Evolutionary conservation across 2,888 invertebrate species (phyloP), one percentile per base, ranked within the genome.

Genomic region (Latheticus oryzae): DNA sequence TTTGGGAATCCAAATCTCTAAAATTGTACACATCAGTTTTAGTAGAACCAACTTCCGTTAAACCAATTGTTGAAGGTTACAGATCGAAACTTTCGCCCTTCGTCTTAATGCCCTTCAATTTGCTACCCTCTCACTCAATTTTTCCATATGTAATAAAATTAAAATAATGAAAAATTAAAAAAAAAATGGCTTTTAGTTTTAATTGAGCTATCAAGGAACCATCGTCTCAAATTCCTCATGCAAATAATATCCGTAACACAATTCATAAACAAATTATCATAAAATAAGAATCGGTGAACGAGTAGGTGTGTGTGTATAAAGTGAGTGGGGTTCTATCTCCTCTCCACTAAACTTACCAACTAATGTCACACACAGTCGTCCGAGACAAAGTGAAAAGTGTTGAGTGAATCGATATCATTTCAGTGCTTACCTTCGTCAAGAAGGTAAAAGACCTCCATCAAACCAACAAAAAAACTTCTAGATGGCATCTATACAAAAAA

Each of bases 291-390:
- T 30, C 57, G 45, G 51, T 42, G 37, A 42, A 43, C 21, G 38
- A 45, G 58, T 53, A 19, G 40, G 52, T 58, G 40, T 51, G 28
- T 16, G 16, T 55, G 38, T 28, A 40, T 35, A 17, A 23, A 53
- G 52, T 55, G 55, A 58, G 58, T 58, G 58, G 58, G 58, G 58
- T 53, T 37, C 35, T 35, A 38, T 53, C 23, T 32, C 58, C 48
- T 53, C 40, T 58, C 53, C 53, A 53, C 28, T 28, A 40, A 48
- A 48, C 53, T 33, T 37, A 45, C 37, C 58, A 33, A 48, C 26
- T 53, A 58, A 53, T 58, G 58, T 58, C 52, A 42, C 45, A 47
- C 43, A 43, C 58, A 58, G 53, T 58, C 48, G 58, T 30, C 37
- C 53, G 32, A 30, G 52, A 24, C 28, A 30, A 26, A 19, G 51